Percentiles rank a stretch among this genome's conserved stretches.
These are phyloP conservation scores for Chrysocyon brachyurus DNA, from an alignment of 2,797 vertebrate genomes.

Conservation along the genomic window DNA sequence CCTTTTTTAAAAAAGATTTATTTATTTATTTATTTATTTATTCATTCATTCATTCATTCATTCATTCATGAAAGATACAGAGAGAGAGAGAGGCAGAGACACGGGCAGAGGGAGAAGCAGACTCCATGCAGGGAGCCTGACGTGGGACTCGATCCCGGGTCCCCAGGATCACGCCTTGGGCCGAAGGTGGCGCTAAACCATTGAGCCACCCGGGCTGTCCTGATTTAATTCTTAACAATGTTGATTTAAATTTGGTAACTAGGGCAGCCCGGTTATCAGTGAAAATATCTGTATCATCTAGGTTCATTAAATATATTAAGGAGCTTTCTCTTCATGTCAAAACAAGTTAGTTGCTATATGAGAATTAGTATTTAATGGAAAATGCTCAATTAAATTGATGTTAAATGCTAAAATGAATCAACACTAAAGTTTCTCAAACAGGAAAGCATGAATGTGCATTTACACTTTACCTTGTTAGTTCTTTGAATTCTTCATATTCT, in stretches of 20 bases:
- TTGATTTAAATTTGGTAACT: slow-evolving; percentile 9
- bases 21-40: too few relatives aligned
- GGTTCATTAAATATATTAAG: neutral
- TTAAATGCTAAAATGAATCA: neutral
- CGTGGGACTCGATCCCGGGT: too few relatives aligned
- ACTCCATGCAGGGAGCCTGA: too few relatives aligned
- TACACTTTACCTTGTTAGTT: slow-evolving; percentile 93
- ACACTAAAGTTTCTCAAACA: neutral
- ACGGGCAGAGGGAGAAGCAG: too few relatives aligned
- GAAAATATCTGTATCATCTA: neutral
- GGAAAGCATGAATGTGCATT: neutral
- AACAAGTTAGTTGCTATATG: neutral
- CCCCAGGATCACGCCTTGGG: too few relatives aligned
- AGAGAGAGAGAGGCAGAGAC: too few relatives aligned
- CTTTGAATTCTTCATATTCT: slow-evolving; percentile 96
- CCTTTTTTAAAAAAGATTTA: too few relatives aligned
- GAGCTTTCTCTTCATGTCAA: neutral
- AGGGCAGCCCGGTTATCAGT: neutral
- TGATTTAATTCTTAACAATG: slow-evolving; percentile 24
- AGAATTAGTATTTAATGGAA: neutral
- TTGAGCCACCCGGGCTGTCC: neutral
- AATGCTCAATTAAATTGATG: neutral
- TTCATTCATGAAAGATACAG: too few relatives aligned
- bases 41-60: too few relatives aligned
- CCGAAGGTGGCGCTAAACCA: too few relatives aligned